phyloP scores from a whole-genome alignment of 2,888 invertebrate species.

The Drosophila formosana region DNA sequence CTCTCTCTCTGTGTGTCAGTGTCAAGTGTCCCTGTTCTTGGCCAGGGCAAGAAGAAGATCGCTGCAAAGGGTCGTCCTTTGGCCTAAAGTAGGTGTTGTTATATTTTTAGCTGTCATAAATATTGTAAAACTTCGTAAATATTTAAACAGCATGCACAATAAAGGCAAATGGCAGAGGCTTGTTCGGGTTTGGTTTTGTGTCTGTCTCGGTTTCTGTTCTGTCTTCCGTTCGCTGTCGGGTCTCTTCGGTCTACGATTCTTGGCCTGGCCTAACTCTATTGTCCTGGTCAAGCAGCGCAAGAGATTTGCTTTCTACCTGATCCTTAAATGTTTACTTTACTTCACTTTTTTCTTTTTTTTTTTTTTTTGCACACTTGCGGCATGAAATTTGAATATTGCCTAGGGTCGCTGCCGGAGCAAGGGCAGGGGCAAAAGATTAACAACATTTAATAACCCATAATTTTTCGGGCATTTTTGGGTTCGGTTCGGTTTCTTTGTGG shows the following conservation, averaged over 20 bases:
- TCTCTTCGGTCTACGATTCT: conserved; percentile 11
- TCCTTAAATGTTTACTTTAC: conserved; percentile 37
- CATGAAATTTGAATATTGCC: conserved; percentile 76
- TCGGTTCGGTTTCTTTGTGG: conserved; percentile 50
- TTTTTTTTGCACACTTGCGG: conserved; percentile 31
- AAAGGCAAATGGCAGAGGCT: conserved; percentile 76
- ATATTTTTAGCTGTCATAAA: conserved; percentile 80
- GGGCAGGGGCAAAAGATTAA: conserved; percentile 64
- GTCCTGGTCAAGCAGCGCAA: conserved; percentile 40
- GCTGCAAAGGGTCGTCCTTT: conserved; percentile 36
- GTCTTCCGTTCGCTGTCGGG: background rate
- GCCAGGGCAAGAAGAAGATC: conserved; percentile 8
- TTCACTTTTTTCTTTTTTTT: conserved; percentile 42
- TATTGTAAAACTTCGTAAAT: conserved; percentile 80
- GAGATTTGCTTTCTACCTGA: background rate
- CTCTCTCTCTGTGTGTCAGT: conserved; percentile 35
- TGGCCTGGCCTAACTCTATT: conserved; percentile 37
- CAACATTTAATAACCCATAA: conserved; percentile 80
- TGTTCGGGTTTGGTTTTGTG: conserved; percentile 25
- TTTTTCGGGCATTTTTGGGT: conserved; percentile 51
- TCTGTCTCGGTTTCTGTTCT: background rate
- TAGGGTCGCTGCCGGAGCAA: conserved; percentile 13
- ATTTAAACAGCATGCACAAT: conserved; percentile 79
- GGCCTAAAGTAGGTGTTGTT: conserved; percentile 71
- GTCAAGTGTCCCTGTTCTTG: conserved; percentile 66